Evolutionary conservation across 2,113 vertebrate species (phyloP), one percentile per base, ranked within the genome.

Genomic region (Struthio camelus): DNA sequence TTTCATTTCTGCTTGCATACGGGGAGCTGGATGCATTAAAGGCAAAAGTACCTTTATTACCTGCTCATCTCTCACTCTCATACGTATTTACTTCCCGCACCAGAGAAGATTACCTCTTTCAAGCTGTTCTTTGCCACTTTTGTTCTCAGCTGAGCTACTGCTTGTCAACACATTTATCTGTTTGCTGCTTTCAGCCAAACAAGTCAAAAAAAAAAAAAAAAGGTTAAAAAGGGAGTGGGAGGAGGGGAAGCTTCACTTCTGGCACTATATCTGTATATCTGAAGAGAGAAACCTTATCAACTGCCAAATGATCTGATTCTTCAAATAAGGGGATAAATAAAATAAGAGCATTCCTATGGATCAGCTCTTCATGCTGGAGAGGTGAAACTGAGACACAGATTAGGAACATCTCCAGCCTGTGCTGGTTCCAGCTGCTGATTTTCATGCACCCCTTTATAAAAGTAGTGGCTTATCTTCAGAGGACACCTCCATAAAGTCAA

Each of bases 51-150:
- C 32, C 40, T 96, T 93, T 85, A 91, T 91, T 91, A 94, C 82
- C 90, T 88, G 72, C 67, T 86, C 93, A 64, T 88, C 85, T 91
- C 81, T 92, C 85, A 25, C 79, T 95, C 92, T 82, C 34, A 14
- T 90, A 77, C 73, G 46, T 78, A 71, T 94, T 93, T 91, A 66
- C 76, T 76, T 71, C 84, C 89, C 61, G 79, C 7, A 1, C 62
- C 61, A 53, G 46, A 83, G 83, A 89, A 95, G 87, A 96, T 87
- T 96, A 80, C 66, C 73, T 94, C 75, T 93, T 92, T 82, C 95
- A 96, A 93, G 92, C 83, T 97, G 71, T 80, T 97, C 91, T 85
- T 72, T 56, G 51, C 72, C 25, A 90, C 91, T 88, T 96, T 87
- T 94, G 59, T 91, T 96, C 87, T 94, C 80, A 84, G 72, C 89